Evolutionary conservation across 2,888 invertebrate genomes (phyloP), one percentile per base, ranked within the genome.

Genomic region (Dasypolia templi): DNA sequence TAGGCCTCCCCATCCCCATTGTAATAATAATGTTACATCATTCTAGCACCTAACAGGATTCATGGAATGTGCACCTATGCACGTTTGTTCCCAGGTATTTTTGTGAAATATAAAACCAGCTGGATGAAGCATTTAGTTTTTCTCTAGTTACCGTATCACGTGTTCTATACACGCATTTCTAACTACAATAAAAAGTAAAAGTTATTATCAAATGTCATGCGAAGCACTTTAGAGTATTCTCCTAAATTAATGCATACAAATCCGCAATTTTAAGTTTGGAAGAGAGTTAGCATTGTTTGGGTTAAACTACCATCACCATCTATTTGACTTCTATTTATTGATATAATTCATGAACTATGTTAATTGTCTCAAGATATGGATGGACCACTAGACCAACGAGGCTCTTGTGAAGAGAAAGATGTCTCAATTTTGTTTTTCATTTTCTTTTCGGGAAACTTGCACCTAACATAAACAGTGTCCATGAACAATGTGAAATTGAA

Each of bases 131-230:
- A 53, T 58, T 82, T 29, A 22, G 26, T 62, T 58, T 49, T 32
- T 49, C 19, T 26, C 29, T 39, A 17, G 51, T 67, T 64, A 82
- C 44, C 32, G 51, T 58, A 63, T 67, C 59, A 61, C 42, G n/a
- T 49, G 56, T 49, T 70, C 22, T 42, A 46, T 6, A 35, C 81
- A 81, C 81, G 83, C 81, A 79, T 67, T 51, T 63, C 7, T 39
- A 29, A 44, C n/a, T 46, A 55, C 32, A 22, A 32, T 64, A 32
- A 78, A 80, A 82, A 82, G 79, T 81, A 82, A 81, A 82, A 81
- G 83, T 78, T 32, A 78, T 78, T 70, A 26, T 55, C 22, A 63
- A 29, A 56, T 66, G 17, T 63, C 73, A 73, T 63, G 79, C 79
- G 39, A 61, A 61, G n/a, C 17, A n/a, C 6, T 7, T 9, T 9